Base-by-base conservation (phyloP, 1,140 invertebrate genomes). In the Caenorhabditis tropicalis region DNA sequence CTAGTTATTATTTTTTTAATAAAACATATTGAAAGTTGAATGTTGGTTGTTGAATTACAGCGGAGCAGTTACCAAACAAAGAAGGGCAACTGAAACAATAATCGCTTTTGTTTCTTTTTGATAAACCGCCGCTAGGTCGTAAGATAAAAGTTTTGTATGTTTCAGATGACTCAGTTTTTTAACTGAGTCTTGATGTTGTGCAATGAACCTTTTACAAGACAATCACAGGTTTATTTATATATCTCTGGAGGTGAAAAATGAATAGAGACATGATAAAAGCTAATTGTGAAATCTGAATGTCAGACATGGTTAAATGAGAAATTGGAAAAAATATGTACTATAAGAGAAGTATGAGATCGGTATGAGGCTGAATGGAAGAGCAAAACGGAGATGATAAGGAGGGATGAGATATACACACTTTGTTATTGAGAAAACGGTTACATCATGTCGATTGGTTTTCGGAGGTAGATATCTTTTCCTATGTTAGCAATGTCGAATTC, bases 201-300 rank as follows among this genome's bases (percentile, higher is more conserved):
- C n/a, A n/a, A n/a, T 65, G 19, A 33, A 74, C 29, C 21, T 24
- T 27, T 74, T 74, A 4, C 43, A 10, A 74, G 21, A 74, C 65
- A 74, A n/a, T 74, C 65, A 74, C 65, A 74, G 65, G 65, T 74
- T 74, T 74, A 74, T 74, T 74, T 43, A 74, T 43, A 74, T 43
- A 36, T 31, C 21, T 56, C 21, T 12, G 21, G 21, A 10, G 2
- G 10, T 12, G n/a, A 21, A 43, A 24, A 74, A 12, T 43, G 39
- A 43, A 5, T 43, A 43, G 12, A 43, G n/a, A n/a, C n/a, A 6
- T 43, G 12, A 43, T 43, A 74, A 74, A 24, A 43, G n/a, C 33
- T 27, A 16, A 36, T 15, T 27, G 15, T 24, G 10, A 21, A 43
- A 74, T 74, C 65, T 74, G 65, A 74, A 74, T 74, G 43, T 74